Evolutionary conservation across 2,888 invertebrate species (phyloP), one percentile per base, ranked within the genome.

Genomic region (Drosophila lacicola): DNA sequence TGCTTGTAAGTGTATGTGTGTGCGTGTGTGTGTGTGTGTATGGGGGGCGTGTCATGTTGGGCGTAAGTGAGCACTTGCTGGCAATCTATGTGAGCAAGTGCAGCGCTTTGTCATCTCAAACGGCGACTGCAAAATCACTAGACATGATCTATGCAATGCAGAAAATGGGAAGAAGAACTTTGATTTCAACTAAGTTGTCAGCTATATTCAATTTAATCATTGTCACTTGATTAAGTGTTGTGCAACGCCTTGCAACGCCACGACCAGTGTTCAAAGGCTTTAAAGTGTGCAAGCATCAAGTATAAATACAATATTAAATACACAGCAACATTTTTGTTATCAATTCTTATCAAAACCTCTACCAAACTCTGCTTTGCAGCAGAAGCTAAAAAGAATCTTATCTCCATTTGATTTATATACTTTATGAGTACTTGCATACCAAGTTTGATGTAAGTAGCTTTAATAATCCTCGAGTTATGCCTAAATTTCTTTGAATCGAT

Each of bases 41-140:
- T 56, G 41, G 25, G 14, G 19, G 50, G 66, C 63, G 74, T 69
- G 62, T 47, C 58, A 21, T 14, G 5, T 41, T 41, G 51, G 61
- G 63, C 55, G 50, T 62, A 70, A 65, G 63, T 74, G 83, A 65
- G 49, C 66, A 66, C 61, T 74, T 66, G 53, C 74, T 74, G 44
- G 54, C 58, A 74, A 70, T 55, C 64, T 64, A 47, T 41, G 13
- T 25, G 14, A 33, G 47, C 76, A 74, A 75, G 58, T 75, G 70
- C 60, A 53, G 58, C 51, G 21, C 58, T 73, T 55, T 49, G 51
- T 58, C 57, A 61, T 50, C 61, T 62, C 39, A n/a, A 46, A 34
- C 14, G 49, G 45, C 29, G 8, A 42, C 37, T 68, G 37, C 19
- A 33, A 53, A 56, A 61, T 45, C 50, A 41, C 37, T 37, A 13